Conservation (phyloP, 2,888 invertebrate genomes). For the Ormyrus labotus region DNA sequence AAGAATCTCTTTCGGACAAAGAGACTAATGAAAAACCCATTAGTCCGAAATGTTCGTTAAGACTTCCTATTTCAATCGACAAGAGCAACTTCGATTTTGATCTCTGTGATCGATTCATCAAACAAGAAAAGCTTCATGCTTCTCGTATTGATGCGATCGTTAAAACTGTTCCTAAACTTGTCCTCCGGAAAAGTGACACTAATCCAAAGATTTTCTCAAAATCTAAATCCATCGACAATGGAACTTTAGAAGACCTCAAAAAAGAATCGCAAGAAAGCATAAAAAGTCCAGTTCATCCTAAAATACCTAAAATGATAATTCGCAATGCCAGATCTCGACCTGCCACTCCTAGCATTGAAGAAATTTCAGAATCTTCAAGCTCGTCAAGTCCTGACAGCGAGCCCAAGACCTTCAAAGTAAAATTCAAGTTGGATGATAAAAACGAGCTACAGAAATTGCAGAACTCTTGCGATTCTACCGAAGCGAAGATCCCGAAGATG, state of each 20-base stretch:
- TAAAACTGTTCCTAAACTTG: slow-evolving; percentile 66
- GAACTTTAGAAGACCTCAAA: slow-evolving; percentile 21
- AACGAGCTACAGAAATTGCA: slow-evolving; percentile 10
- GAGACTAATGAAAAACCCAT: slow-evolving; percentile 14
- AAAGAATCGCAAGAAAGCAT: slow-evolving; percentile 31
- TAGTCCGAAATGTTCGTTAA: slow-evolving; percentile 19
- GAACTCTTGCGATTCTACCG: slow-evolving; percentile 38
- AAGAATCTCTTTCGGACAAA: not conserved
- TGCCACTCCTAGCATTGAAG: slow-evolving; percentile 68
- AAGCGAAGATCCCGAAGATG: slow-evolving; percentile 66
- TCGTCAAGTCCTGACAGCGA: slow-evolving; percentile 58
- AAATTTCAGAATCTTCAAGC: slow-evolving; percentile 57
- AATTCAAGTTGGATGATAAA: slow-evolving; percentile 65
- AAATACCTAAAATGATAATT: slow-evolving; percentile 74
- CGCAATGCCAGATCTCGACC: slow-evolving; percentile 70
- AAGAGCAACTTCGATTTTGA: slow-evolving; percentile 49
- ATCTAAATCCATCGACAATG: slow-evolving; percentile 49
- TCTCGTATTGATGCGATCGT: slow-evolving; percentile 14
- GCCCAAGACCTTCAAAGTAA: slow-evolving; percentile 58
- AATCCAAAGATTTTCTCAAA: slow-evolving; percentile 60
- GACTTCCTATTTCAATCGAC: slow-evolving; percentile 49
- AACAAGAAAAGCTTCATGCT: slow-evolving; percentile 46
- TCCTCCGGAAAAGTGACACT: slow-evolving; percentile 66
- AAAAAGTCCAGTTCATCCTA: slow-evolving; percentile 62
- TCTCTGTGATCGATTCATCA: slow-evolving; percentile 47